Base-by-base conservation (phyloP, 2,113 vertebrate species). In the Chloroceryle aenea region DNA sequence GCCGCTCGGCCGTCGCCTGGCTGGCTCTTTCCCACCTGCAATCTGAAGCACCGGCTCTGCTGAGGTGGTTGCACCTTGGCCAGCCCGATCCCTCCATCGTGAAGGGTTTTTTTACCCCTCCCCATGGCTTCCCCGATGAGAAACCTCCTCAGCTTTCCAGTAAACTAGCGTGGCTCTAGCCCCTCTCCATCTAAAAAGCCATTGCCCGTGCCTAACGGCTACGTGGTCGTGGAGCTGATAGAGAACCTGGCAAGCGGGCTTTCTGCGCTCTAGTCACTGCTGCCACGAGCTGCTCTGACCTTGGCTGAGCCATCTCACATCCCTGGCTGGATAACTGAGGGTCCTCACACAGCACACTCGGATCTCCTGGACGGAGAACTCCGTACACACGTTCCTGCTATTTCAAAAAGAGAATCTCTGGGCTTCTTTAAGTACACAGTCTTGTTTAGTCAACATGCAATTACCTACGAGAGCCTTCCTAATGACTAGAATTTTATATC, bases 11-110 rank as follows among this genome's bases (percentile, higher is more conserved):
- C 7, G 99, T 99, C 9, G 98, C 98, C 97, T 98, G 98, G 79
- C 98, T 99, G 97, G 99, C 98, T 38, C 97, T 97, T 76, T 98
- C 98, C 99, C 99, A 99, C 80, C 98, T 98, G 53, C 98, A 98
- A 75, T 99, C 99, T 99, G 97, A 83, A 81, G 48, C 84, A 43
- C 7, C 55, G 79, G 82, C n/a, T n/a, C 63, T 8, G 87, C 93
- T 76, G 53, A 87, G 1, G 0, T 2, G 21, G 30, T 7, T 4
- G 1, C 6, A 27, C 61, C 53, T n/a, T 14, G 3, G 18, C 23
- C 58, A 38, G 22, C 75, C 34, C 72, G 63, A 68, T 1, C 32
- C 58, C n/a, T 26, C 71, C 75, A 7, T 8, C 8, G 1, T 30
- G 58, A 20, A 62, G 50, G 29, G 14, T 18, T 7, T 36, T 74